Evolutionary conservation across 2,888 invertebrate species (phyloP), one percentile per base, ranked within the genome.

Genomic region (Epinotia bilunana): DNA sequence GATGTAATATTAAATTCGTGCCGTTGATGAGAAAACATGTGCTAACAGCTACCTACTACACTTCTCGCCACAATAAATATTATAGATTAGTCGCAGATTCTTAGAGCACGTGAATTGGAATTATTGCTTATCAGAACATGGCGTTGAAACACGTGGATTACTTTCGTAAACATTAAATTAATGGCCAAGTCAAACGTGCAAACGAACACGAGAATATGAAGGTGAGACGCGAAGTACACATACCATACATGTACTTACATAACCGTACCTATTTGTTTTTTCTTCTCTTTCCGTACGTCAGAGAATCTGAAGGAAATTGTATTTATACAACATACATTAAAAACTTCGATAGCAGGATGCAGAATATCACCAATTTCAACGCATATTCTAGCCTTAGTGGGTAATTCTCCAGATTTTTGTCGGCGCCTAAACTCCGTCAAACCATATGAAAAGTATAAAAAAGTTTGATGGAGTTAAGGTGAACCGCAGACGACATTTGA

Each of bases 61-160:
- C 60, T 12, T 12, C 39, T 16, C 2, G 3, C 2, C 0, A n/a
- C 39, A 13, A 7, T 7, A 39, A 33, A 16, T 58, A 9, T 3
- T 9, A 6, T 53, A 53, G 23, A 61, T 33, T 39, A 12, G 61
- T 61, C 39, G 16, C 61, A 76, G 63, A 71, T 75, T 78, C 78
- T 76, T 76, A 20, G 33, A 33, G 12, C 43, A 60, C 43, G 53
- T 61, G 64, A 71, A 60, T 68, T 16, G 39, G 16, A 57, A 60
- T 20, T 76, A 73, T 61, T 69, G 55, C 57, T 68, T 68, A 68
- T 68, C 68, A 57, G 68, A 57, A 68, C 20, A 49, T 53, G 28
- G 28, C 49, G 13, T 7, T 65, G 16, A 23, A 68, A 58, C 57
- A 20, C 68, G 68, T 68, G 68, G 39, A 68, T 57, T 57, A 68